Percentiles rank a stretch among this genome's conserved stretches.
phyloP scores from a whole-genome alignment of 2,113 vertebrate species.

The Pangasianodon gigas region DNA sequence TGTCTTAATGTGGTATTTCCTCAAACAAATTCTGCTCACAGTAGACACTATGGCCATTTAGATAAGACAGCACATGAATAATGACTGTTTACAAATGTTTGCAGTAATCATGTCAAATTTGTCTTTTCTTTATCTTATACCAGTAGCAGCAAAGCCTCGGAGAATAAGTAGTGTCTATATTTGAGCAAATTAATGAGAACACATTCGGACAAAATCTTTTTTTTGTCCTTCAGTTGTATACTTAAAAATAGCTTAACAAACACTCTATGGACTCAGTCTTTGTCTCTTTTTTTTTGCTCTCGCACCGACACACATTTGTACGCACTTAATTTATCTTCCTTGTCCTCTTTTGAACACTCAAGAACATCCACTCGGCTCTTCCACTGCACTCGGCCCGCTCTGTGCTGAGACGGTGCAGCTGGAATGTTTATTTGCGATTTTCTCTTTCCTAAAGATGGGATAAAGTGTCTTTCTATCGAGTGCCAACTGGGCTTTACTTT shows the following conservation, averaged over 20 bases:
- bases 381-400: background rate
- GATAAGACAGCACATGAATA: background rate
- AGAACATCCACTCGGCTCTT: background rate
- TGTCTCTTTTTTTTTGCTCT: background rate
- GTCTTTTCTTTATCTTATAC: background rate
- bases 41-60: background rate
- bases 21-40: background rate
- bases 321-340: constrained; percentile 11
- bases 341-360: background rate
- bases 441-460: constrained; percentile 9
- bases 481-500: background rate
- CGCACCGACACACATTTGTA: background rate
- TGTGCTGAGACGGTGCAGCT: constrained; percentile 10
- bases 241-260: background rate
- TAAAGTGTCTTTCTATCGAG: background rate
- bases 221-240: too few species aligned
- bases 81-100: background rate
- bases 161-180: background rate
- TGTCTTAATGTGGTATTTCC: constrained; percentile 12
- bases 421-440: constrained; percentile 23
- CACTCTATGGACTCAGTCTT: background rate
- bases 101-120: background rate
- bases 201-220: background rate
- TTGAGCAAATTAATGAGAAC: background rate
- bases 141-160: background rate